A percentile compares a stretch with the other conserved stretches of the same genome.
Evolutionary conservation across 2,113 vertebrate genomes (phyloP).

Genomic region (Paradisaea rubra): DNA sequence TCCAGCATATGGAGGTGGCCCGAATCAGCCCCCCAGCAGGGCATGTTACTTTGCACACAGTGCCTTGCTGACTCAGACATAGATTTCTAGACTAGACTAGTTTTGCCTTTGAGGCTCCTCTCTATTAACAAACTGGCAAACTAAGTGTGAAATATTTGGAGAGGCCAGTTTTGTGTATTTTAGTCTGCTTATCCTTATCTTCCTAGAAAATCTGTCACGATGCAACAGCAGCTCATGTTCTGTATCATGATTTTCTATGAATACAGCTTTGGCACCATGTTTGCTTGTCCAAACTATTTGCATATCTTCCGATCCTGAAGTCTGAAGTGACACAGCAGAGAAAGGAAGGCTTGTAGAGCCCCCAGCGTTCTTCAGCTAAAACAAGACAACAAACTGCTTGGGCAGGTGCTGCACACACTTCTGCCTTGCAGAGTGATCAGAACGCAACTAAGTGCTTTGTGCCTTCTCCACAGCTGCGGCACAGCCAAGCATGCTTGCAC

Average conservation of each 20-base stretch:
- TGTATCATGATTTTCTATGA: background rate
- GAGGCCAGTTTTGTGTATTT: background rate
- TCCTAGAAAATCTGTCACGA: background rate
- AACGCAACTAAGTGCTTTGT: background rate
- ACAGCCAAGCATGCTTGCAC: background rate
- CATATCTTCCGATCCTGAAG: background rate
- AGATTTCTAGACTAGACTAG: background rate
- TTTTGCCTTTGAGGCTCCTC: background rate
- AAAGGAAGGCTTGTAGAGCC: background rate
- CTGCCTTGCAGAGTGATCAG: background rate
- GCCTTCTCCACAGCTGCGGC: background rate
- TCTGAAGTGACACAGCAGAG: background rate
- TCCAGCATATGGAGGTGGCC: background rate
- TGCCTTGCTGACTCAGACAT: background rate
- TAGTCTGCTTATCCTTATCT: background rate
- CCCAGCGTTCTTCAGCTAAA: background rate
- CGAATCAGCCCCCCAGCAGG: background rate
- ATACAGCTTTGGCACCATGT: background rate
- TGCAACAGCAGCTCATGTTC: background rate
- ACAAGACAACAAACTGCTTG: background rate
- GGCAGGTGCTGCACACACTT: background rate
- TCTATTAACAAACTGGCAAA: background rate
- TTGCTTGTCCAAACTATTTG: slow-evolving; percentile 28
- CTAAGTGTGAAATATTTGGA: background rate
- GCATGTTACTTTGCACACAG: too few relatives aligned